Conservation (phyloP, 2,113 vertebrate genomes). For the Prunella himalayana region DNA sequence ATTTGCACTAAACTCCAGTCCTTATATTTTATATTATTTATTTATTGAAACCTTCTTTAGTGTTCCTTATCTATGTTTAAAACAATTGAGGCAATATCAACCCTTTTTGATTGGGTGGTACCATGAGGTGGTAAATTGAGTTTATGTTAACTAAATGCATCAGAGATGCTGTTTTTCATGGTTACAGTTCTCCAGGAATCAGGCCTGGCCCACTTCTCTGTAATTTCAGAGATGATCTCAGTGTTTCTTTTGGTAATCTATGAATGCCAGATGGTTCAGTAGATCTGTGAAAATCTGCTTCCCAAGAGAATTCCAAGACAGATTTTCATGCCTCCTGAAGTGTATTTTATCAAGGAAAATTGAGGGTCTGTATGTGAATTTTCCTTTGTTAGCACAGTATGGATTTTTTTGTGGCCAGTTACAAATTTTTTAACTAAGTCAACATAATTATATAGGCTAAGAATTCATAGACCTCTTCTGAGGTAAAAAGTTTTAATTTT, state of each 20-base stretch:
- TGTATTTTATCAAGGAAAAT: neutral
- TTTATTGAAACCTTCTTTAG: neutral
- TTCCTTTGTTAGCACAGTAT: neutral
- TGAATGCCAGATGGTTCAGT: conserved; percentile 8
- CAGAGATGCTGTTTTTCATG: neutral
- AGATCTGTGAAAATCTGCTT: neutral
- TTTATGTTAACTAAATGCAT: neutral
- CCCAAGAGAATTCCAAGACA: neutral
- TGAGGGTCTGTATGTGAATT: neutral
- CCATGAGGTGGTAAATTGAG: neutral
- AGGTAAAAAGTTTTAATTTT: neutral
- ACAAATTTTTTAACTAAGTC: neutral
- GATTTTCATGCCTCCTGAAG: neutral
- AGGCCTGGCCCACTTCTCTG: neutral
- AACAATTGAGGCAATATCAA: neutral
- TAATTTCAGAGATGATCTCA: neutral
- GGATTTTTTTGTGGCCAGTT: neutral
- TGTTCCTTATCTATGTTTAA: neutral
- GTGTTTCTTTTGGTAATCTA: neutral
- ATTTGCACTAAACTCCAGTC: neutral
- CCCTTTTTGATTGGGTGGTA: neutral
- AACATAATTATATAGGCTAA: neutral
- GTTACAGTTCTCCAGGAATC: neutral
- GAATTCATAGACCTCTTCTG: neutral
- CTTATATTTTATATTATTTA: neutral